Conservation (phyloP, 2,888 invertebrate species). For the Timandra comae region DNA sequence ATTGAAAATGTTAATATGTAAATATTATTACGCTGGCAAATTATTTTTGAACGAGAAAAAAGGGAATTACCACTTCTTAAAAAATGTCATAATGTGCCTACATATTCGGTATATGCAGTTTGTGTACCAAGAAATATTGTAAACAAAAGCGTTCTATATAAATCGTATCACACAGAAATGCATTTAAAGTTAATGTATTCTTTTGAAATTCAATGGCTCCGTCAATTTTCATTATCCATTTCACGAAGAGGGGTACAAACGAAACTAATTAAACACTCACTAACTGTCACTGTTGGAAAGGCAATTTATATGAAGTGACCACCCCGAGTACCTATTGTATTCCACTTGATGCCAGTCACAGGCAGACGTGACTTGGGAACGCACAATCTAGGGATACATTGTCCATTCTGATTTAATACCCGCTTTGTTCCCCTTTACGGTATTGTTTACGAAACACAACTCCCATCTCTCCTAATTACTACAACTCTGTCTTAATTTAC, state of each 20-base stretch:
- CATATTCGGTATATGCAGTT: no score
- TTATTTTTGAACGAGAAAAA: no score
- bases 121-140: no score
- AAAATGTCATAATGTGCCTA: no score
- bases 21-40: no score
- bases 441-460: slow-evolving; percentile 16
- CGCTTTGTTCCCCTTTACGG: slow-evolving; percentile 39
- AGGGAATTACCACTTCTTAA: no score
- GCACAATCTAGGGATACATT: slow-evolving; percentile 41
- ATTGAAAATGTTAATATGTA: no score
- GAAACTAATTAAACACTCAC: slow-evolving; percentile 53
- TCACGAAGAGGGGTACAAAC: slow-evolving; percentile 25
- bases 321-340: slow-evolving; percentile 56
- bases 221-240: slow-evolving; percentile 17
- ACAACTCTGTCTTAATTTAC: no score
- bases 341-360: slow-evolving; percentile 59
- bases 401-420: slow-evolving; percentile 47
- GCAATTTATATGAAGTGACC: slow-evolving; percentile 55
- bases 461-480: no score
- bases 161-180: no score
- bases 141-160: no score
- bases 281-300: slow-evolving; percentile 40
- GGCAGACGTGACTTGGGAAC: slow-evolving; percentile 47
- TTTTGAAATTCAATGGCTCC: slow-evolving; percentile 18
- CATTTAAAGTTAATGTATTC: no score